Evolutionary conservation across 2,113 vertebrate species (phyloP).

Genomic region (Galbula dea): DNA sequence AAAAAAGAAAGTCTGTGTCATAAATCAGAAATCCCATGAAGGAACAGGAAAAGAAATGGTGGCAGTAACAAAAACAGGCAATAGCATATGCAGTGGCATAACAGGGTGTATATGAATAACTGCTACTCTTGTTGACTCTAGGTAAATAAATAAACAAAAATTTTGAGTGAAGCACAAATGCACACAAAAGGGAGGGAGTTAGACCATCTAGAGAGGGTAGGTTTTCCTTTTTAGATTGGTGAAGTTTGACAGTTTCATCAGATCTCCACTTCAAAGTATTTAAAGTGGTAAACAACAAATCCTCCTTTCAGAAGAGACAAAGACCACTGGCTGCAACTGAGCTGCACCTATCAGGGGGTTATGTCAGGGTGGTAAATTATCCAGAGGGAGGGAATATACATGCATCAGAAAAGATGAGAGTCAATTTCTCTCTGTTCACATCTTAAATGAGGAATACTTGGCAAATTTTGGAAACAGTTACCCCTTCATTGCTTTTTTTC

Average conservation of each 20-base stretch:
- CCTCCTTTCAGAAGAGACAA: not conserved
- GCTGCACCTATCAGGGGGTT: not conserved
- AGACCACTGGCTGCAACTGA: not conserved
- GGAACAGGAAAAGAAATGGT: not conserved
- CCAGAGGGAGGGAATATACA: not conserved
- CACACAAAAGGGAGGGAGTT: not conserved
- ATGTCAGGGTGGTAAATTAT: not conserved
- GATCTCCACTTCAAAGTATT: not conserved
- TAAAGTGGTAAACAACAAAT: not conserved
- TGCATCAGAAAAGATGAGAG: not conserved
- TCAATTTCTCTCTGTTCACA: not conserved
- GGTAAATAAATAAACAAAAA: not conserved
- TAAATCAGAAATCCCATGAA: not conserved
- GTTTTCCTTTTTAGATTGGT: not conserved
- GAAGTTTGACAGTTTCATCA: not conserved
- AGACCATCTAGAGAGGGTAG: not conserved
- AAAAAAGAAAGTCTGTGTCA: not conserved
- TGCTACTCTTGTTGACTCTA: not conserved
- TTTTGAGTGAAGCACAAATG: not conserved
- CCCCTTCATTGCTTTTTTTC: not conserved
- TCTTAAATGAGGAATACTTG: not conserved
- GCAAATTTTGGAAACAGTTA: not conserved
- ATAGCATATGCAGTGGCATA: not conserved
- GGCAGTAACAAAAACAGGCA: not conserved
- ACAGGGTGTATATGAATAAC: not conserved